These are phyloP conservation scores for Tiphia femorata DNA, from an alignment of 2,888 invertebrate species.

Conservation along the genomic window DNA sequence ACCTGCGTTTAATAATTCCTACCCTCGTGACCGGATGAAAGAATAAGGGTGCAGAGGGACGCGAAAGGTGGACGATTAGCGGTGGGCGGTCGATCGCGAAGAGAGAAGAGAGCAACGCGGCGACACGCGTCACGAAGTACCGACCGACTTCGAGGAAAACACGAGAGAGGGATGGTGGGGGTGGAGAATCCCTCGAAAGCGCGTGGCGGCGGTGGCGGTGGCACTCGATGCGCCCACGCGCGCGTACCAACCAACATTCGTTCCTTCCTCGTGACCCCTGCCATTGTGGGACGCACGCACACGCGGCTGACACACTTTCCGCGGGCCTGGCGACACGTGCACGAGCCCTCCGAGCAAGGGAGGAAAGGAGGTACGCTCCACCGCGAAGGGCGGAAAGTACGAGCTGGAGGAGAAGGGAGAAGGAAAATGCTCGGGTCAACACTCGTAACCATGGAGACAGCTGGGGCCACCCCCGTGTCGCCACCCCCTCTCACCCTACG, in stretches of 20 bases:
- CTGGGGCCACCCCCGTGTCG: conserved; percentile 12
- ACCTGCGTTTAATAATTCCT: too few species aligned
- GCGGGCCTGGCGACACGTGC: conserved; percentile 37
- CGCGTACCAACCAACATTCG: too few species aligned
- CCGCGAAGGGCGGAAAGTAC: conserved; percentile 5
- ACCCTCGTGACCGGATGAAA: too few species aligned
- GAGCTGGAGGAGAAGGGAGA: conserved; percentile 18
- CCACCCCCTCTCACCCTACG: too few species aligned
- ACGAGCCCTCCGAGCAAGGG: conserved; percentile 45
- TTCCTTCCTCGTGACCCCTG: conserved; percentile 27
- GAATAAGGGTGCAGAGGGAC: not conserved
- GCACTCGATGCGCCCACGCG: conserved; percentile 29
- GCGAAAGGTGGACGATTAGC: not conserved
- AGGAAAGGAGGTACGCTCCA: conserved; percentile 25
- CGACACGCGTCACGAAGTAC: conserved; percentile 17
- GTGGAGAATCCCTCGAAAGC: not conserved
- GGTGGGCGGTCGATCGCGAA: not conserved
- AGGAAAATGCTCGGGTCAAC: conserved; percentile 59
- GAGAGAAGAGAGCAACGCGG: conserved; percentile 14
- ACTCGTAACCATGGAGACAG: conserved; percentile 61
- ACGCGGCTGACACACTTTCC: conserved; percentile 43
- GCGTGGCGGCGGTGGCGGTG: conserved; percentile 23
- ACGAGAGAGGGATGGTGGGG: not conserved
- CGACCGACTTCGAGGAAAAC: not conserved
- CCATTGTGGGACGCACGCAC: conserved; percentile 31